Evolutionary conservation across 2,797 vertebrate genomes (phyloP).

Genomic region (Helostoma temminkii): DNA sequence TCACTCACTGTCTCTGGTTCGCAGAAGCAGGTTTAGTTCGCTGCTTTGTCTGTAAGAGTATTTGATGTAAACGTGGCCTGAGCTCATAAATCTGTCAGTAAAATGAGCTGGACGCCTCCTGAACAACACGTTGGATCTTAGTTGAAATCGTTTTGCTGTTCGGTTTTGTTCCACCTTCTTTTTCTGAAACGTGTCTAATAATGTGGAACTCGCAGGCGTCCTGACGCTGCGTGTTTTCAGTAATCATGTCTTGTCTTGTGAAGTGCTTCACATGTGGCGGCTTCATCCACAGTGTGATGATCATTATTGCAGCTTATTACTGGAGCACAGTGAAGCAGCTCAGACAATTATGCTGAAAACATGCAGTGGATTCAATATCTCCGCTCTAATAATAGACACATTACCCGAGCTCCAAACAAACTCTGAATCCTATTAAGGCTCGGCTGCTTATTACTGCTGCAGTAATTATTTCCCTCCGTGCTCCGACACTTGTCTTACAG

Average conservation of each 20-base stretch:
- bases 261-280: slow-evolving; percentile 38
- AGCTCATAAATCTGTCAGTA: no score
- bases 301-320: slow-evolving; percentile 52
- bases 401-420: slow-evolving; percentile 59
- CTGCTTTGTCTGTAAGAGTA: no score
- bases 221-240: slow-evolving; percentile 5
- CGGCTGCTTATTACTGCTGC: slow-evolving; percentile 46
- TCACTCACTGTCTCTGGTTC: no score
- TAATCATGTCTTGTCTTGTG: slow-evolving; percentile 44
- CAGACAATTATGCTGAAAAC: slow-evolving; percentile 46
- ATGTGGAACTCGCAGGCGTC: not conserved
- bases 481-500: slow-evolving; percentile 66
- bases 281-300: slow-evolving; percentile 26
- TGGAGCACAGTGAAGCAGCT: slow-evolving; percentile 34
- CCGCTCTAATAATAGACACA: slow-evolving; percentile 64
- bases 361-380: slow-evolving; percentile 42
- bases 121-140: no score
- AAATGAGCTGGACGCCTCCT: no score
- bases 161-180: not conserved
- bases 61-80: no score
- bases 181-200: slow-evolving; percentile 2
- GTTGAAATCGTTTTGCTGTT: no score
- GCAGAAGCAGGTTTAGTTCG: no score
- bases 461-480: slow-evolving; percentile 56
- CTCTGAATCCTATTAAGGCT: slow-evolving; percentile 60